phyloP scores from a whole-genome alignment of 2,113 vertebrate genomes.

The Neogale vison region DNA sequence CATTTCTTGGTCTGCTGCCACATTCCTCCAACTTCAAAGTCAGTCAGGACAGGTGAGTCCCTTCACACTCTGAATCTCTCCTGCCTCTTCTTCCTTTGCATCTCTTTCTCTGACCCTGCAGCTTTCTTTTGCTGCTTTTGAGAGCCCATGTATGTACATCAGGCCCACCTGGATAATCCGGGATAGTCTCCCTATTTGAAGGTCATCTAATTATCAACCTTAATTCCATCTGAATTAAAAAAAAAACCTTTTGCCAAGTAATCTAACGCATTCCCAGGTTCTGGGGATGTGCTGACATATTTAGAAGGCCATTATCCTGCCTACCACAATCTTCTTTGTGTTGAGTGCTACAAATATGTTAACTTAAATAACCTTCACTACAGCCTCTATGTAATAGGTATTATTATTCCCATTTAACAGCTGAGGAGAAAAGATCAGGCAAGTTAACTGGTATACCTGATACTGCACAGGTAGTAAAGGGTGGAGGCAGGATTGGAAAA shows the following conservation, averaged over 20 bases:
- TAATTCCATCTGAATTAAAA: not conserved
- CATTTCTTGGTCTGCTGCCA: not conserved
- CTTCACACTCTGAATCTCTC: conserved; percentile 1
- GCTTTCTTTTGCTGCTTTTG: not conserved
- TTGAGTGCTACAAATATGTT: not conserved
- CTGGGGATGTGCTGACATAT: not conserved
- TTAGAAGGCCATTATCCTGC: not conserved
- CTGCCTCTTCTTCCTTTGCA: not conserved
- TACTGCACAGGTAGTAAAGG: not conserved
- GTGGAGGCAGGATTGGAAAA: not conserved
- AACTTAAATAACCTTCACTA: not conserved
- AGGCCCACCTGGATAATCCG: not conserved
- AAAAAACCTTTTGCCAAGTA: not conserved
- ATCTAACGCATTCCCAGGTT: not conserved
- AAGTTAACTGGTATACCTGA: not conserved
- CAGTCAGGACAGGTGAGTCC: not conserved
- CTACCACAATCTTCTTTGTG: not conserved
- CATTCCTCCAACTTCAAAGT: not conserved
- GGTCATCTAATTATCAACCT: conserved; percentile 9
- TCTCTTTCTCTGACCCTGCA: not conserved
- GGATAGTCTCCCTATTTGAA: not conserved
- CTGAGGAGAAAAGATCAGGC: not conserved
- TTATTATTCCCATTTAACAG: conserved; percentile 1
- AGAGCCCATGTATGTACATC: not conserved
- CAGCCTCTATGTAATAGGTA: not conserved